Conservation (phyloP, 2,888 invertebrate species). For the Phlogophora meticulosa region DNA sequence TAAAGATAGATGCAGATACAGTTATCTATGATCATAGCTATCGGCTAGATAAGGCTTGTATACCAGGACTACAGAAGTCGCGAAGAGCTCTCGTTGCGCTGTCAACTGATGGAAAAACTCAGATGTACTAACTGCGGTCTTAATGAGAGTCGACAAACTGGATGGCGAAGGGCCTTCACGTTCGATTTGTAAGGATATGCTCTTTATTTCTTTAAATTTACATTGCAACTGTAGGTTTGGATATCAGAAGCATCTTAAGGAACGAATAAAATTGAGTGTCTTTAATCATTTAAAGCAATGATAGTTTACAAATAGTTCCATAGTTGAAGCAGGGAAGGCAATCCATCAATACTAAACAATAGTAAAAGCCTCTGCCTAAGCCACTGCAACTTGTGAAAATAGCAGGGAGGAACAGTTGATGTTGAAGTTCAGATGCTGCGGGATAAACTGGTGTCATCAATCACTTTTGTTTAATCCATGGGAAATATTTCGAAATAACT, state of each 20-base stretch:
- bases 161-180: conserved; percentile 80
- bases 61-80: conserved; percentile 83
- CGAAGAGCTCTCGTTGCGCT: conserved; percentile 77
- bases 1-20: conserved; percentile 37
- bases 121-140: conserved; percentile 83
- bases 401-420: too few relatives aligned
- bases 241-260: background rate
- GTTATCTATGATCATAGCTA: conserved; percentile 89
- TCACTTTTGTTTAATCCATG: too few relatives aligned
- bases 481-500: too few relatives aligned
- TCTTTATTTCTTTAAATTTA: conserved; percentile 2
- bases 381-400: too few relatives aligned
- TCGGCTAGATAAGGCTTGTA: conserved; percentile 82
- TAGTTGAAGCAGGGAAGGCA: background rate
- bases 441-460: too few relatives aligned
- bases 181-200: conserved; percentile 73
- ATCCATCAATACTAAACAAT: background rate
- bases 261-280: too few relatives aligned
- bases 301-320: too few relatives aligned
- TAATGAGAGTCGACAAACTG: conserved; percentile 91
- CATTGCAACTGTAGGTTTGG: background rate
- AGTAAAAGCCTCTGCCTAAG: too few relatives aligned
- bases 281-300: too few relatives aligned
- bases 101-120: conserved; percentile 83
- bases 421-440: too few relatives aligned